These are phyloP conservation scores for Drosophila diplacantha DNA, from an alignment of 2,888 invertebrate genomes.

Conservation along the genomic window DNA sequence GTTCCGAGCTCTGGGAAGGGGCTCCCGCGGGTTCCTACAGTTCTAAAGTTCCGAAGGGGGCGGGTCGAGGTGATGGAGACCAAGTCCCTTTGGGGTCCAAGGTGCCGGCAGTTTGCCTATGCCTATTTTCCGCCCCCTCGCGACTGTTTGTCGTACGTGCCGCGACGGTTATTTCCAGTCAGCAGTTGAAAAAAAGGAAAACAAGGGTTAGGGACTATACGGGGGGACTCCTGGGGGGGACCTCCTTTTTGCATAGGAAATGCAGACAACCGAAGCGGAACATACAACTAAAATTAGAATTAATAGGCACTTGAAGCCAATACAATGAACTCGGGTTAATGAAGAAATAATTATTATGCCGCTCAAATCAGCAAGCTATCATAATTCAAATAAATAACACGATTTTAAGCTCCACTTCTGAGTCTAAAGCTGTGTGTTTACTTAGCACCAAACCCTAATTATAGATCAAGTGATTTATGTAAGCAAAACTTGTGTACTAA, in stretches of 20 bases:
- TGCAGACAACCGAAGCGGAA: conserved; percentile 3
- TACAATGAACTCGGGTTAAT: background rate
- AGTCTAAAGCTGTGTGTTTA: conserved; percentile 22
- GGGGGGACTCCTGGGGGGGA: background rate
- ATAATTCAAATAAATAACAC: background rate
- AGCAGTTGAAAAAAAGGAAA: conserved; percentile 16
- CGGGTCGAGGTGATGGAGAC: background rate
- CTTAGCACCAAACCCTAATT: conserved; percentile 18
- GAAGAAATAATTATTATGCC: background rate
- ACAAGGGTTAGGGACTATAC: background rate
- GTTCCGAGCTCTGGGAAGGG: background rate
- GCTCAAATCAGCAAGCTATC: background rate
- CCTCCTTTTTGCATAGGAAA: conserved; percentile 1
- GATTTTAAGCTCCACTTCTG: background rate
- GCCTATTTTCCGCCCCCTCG: conserved; percentile 5
- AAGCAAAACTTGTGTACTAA: conserved; percentile 38
- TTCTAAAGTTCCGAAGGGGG: conserved; percentile 1
- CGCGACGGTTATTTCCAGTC: conserved; percentile 43
- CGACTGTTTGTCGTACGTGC: conserved; percentile 56
- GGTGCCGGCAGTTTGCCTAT: conserved; percentile 40
- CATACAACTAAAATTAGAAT: conserved; percentile 9
- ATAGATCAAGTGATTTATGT: conserved; percentile 23
- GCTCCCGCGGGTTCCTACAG: conserved; percentile 2
- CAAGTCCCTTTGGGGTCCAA: conserved; percentile 26
- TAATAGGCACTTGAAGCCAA: background rate